Evolutionary conservation across 1,140 invertebrate species (phyloP).

Genomic region (Manduca sexta): DNA sequence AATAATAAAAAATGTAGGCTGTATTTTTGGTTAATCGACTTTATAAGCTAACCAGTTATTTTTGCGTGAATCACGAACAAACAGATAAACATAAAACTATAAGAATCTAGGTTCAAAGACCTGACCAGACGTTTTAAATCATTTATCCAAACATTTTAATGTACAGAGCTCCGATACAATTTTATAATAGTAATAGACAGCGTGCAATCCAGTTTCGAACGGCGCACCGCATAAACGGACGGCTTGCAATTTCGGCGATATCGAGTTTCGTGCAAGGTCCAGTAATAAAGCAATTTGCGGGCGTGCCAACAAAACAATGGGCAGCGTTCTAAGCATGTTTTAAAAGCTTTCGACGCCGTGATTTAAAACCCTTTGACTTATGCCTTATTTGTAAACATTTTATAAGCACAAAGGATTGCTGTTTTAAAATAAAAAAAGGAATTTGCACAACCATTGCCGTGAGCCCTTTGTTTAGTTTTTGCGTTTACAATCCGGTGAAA

Average conservation of each 20-base stretch:
- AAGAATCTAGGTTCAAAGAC: no score
- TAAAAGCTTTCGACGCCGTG: constrained; percentile 67
- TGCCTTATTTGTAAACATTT: constrained; percentile 68
- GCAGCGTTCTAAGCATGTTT: constrained; percentile 65
- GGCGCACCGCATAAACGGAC: background rate
- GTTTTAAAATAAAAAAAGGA: constrained; percentile 54
- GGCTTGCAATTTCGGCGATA: constrained; percentile 59
- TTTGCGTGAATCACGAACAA: no score
- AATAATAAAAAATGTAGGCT: no score
- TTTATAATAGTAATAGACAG: no score
- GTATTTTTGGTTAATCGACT: no score
- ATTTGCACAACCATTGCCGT: constrained; percentile 66
- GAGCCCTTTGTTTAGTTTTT: constrained; percentile 49
- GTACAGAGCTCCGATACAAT: no score
- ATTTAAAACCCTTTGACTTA: constrained; percentile 72
- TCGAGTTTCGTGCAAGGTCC: constrained; percentile 54
- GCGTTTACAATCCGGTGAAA: constrained; percentile 41
- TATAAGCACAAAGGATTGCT: constrained; percentile 58
- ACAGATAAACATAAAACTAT: no score
- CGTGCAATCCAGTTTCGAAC: no score
- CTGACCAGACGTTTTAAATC: no score
- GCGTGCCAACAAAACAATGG: constrained; percentile 66
- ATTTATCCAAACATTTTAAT: no score
- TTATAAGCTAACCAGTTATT: no score
- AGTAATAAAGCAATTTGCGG: constrained; percentile 71